Evolutionary conservation across 2,113 vertebrate genomes (phyloP).

Genomic region (Passer montanus): DNA sequence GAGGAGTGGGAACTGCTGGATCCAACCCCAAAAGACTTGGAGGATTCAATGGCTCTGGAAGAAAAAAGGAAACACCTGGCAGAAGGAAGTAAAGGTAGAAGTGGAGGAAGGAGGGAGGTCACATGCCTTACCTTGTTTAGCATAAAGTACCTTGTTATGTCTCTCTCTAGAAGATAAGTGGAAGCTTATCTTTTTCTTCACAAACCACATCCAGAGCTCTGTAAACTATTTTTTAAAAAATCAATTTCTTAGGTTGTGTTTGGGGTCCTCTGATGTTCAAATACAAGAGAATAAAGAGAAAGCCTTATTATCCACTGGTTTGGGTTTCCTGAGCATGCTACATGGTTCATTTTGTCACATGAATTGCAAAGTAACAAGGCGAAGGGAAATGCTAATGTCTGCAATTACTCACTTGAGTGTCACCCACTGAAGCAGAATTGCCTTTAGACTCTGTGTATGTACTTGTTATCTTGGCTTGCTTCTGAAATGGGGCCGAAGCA

Average conservation of each 20-base stretch:
- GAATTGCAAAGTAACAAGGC: not conserved
- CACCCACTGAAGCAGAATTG: not conserved
- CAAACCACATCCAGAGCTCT: not conserved
- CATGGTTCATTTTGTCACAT: not conserved
- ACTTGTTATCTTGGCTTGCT: not conserved
- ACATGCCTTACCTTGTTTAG: not conserved
- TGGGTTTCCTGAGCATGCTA: not conserved
- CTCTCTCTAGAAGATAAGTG: not conserved
- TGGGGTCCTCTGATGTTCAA: not conserved
- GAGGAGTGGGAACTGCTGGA: constrained; percentile 98
- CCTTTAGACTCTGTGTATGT: not conserved
- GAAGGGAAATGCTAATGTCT: not conserved
- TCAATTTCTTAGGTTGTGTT: not conserved
- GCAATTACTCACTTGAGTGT: not conserved
- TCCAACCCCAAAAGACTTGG: constrained; percentile 82
- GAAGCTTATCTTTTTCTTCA: not conserved
- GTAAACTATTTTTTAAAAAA: not conserved
- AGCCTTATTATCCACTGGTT: not conserved
- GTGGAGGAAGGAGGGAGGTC: not conserved
- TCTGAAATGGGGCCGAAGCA: not conserved
- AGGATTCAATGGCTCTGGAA: constrained; percentile 76
- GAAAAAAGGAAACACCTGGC: constrained; percentile 70
- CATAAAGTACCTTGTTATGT: not conserved
- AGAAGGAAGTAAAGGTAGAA: constrained; percentile 81
- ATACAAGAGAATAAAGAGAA: not conserved